These are phyloP conservation scores for Drosophila mayaguana DNA, from an alignment of 2,888 invertebrate species.

Conservation along the genomic window DNA sequence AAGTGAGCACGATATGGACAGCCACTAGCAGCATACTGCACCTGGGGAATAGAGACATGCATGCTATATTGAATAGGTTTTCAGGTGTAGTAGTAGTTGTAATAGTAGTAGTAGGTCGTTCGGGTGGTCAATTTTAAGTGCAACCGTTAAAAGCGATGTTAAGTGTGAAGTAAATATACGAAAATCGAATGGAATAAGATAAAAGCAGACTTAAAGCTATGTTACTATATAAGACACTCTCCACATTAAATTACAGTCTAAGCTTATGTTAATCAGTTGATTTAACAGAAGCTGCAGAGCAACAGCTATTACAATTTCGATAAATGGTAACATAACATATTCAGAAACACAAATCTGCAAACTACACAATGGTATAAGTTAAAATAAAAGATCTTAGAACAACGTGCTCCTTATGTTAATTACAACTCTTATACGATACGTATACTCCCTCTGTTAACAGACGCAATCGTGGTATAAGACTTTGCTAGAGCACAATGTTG, in stretches of 20 bases:
- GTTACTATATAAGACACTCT: background rate
- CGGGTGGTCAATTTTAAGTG: conserved; percentile 6
- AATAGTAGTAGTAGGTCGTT: background rate
- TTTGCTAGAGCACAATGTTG: too few species aligned
- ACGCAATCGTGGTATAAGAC: too few species aligned
- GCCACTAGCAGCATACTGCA: conserved; percentile 5
- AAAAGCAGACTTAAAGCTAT: background rate
- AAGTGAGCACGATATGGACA: conserved; percentile 1
- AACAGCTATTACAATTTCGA: too few species aligned
- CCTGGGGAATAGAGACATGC: conserved; percentile 3
- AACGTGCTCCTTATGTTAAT: too few species aligned
- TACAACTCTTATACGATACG: too few species aligned
- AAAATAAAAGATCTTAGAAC: too few species aligned
- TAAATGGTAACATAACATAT: too few species aligned
- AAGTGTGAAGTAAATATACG: background rate
- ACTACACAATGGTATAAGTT: too few species aligned
- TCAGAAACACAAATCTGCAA: too few species aligned
- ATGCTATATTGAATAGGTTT: background rate
- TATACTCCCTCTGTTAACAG: too few species aligned
- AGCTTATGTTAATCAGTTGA: background rate
- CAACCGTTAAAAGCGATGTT: background rate
- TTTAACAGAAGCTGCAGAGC: background rate
- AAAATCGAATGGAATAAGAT: background rate
- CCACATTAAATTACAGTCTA: background rate
- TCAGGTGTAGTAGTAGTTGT: background rate